Evolutionary conservation across 2,888 invertebrate species (phyloP).

Genomic region (Oxystoma pomonae): DNA sequence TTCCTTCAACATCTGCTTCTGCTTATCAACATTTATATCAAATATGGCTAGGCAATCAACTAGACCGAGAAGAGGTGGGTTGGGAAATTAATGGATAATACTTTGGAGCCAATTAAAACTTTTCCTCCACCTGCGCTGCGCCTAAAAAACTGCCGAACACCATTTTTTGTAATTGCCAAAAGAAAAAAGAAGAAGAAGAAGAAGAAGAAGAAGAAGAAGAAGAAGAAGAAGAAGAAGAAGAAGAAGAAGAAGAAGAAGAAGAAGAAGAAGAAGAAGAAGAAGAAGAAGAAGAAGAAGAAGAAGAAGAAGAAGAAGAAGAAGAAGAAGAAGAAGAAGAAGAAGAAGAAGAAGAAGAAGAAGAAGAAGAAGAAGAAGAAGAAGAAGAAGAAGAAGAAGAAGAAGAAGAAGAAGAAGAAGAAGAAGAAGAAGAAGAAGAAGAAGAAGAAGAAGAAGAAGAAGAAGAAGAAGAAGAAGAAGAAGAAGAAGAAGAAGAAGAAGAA

Average conservation of each 20-base stretch:
- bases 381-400: not conserved
- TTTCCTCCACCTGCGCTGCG: constrained; percentile 6
- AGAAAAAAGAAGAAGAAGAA: too few relatives aligned
- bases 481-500: not conserved
- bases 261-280: not conserved
- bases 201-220: too few relatives aligned
- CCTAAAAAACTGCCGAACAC: constrained; percentile 33
- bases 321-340: not conserved
- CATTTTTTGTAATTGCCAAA: constrained; percentile 2
- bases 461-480: not conserved
- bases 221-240: constrained; percentile 1
- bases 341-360: not conserved
- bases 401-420: not conserved
- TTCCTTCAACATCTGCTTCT: constrained; percentile 27
- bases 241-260: not conserved
- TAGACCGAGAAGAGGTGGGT: constrained; percentile 25
- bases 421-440: not conserved
- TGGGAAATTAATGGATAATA: constrained; percentile 14
- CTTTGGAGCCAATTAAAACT: constrained; percentile 4
- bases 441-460: not conserved
- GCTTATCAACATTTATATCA: constrained; percentile 26
- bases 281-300: not conserved
- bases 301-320: constrained; percentile 1
- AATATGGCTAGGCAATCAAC: constrained; percentile 25
- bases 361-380: not conserved